phyloP scores from a whole-genome alignment of 1,140 invertebrate species.

The Lepidurus packardi region DNA sequence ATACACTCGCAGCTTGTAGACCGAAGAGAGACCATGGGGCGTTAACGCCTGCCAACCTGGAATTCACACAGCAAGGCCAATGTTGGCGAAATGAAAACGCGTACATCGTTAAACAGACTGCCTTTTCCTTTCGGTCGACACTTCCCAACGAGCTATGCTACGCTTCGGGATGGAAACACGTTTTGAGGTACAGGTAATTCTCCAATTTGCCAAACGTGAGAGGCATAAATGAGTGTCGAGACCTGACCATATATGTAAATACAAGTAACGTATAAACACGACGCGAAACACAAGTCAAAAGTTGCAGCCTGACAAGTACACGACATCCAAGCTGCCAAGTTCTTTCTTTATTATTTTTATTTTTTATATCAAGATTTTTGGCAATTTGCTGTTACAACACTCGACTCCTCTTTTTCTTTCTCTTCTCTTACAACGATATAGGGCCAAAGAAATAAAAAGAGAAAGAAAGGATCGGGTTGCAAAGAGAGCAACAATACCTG shows the following conservation, averaged over 20 bases:
- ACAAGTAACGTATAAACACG: slow-evolving; percentile 12
- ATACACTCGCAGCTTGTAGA: background rate
- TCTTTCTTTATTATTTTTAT: background rate
- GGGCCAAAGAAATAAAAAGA: too few relatives aligned
- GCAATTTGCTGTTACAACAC: background rate
- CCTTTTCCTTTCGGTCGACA: too few relatives aligned
- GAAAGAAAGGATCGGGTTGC: background rate
- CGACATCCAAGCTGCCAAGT: background rate
- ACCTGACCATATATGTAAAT: background rate
- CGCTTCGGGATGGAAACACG: background rate
- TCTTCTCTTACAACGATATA: too few relatives aligned
- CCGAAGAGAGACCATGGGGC: background rate
- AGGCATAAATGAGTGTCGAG: background rate
- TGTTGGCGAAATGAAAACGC: background rate
- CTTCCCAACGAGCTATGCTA: too few relatives aligned
- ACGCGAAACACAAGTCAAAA: slow-evolving; percentile 4
- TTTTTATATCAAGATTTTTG: background rate
- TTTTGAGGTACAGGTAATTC: background rate
- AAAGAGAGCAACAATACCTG: background rate
- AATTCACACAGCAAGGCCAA: background rate
- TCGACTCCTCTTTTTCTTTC: too few relatives aligned
- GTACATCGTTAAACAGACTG: background rate
- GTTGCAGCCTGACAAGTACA: slow-evolving; percentile 13
- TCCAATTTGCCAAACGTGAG: slow-evolving; percentile 3
- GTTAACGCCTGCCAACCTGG: background rate